Percentiles rank a stretch among this genome's conserved stretches.
Conservation (phyloP, 2,888 invertebrate species). For the Epinotia bilunana region DNA sequence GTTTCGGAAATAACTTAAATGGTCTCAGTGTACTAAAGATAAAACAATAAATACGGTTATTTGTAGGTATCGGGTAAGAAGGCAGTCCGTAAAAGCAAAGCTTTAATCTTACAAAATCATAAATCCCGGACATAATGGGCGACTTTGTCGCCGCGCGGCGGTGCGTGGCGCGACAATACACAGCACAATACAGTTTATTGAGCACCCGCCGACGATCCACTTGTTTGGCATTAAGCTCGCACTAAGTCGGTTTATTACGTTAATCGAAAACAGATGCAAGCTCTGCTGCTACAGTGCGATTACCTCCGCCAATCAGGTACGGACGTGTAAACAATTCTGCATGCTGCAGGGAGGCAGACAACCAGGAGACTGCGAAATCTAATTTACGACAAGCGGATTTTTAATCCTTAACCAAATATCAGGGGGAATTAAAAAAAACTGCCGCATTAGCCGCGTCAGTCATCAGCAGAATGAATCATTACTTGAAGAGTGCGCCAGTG, state of each 20-base stretch:
- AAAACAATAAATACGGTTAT: conserved; percentile 47
- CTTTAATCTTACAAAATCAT: conserved; percentile 69
- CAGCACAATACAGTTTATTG: conserved; percentile 43
- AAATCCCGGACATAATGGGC: conserved; percentile 62
- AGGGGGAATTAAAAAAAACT: conserved; percentile 59
- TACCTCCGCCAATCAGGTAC: conserved; percentile 33
- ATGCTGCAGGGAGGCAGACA: conserved; percentile 43
- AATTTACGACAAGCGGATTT: conserved; percentile 62
- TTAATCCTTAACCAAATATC: conserved; percentile 75
- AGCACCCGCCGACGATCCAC: conserved; percentile 51
- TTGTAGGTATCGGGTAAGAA: conserved; percentile 57
- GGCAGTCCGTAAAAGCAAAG: conserved; percentile 48
- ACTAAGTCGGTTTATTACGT: conserved; percentile 57
- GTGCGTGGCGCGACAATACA: conserved; percentile 52
- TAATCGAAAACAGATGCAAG: conserved; percentile 56
- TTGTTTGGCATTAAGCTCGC: conserved; percentile 55
- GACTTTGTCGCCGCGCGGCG: conserved; percentile 63
- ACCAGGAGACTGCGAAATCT: conserved; percentile 58
- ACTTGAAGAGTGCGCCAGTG: conserved; percentile 84
- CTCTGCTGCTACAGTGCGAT: conserved; percentile 36
- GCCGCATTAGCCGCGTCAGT: conserved; percentile 82
- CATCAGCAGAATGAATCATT: conserved; percentile 84
- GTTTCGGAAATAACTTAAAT: background rate
- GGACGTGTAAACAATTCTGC: conserved; percentile 49
- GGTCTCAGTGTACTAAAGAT: background rate